Base-by-base conservation (phyloP, 2,888 invertebrate genomes). In the Drosophila anomelani region DNA sequence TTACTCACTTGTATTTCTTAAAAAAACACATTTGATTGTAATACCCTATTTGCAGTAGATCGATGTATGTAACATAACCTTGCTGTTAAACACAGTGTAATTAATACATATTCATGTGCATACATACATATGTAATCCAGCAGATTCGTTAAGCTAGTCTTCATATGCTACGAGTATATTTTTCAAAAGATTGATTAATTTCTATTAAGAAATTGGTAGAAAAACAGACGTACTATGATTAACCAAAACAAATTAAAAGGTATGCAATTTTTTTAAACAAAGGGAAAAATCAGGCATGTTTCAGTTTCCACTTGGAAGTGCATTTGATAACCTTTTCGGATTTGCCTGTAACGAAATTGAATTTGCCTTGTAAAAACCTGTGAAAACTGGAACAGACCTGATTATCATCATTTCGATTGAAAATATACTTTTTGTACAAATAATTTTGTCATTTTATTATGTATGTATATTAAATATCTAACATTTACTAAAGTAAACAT, bases 161-260 rank as follows among this genome's bases (percentile, higher is more conserved):
- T 29, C 29, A n/a, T n/a, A 29, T 29, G 51, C 38, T 61, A 15
- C 34, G 20, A 9, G 15, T n/a, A 4, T 46, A 26, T 15, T 26
- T n/a, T 46, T 46, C 1, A 5, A n/a, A 49, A 49, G n/a, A 32
- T 32, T 4, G 10, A n/a, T n/a, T n/a, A n/a, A n/a, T n/a, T n/a
- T n/a, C n/a, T n/a, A 23, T 46, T 46, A 0, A 5, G 10, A 49
- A 32, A n/a, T 17, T 32, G 4, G 12, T 53, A 63, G 58, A 41
- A 44, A 55, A 46, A 12, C 53, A 69, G 41, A 36, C n/a, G 41
- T 59, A 73, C 72, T 68, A 84, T 59, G 83, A 78, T 78, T 76
- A 76, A 69, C 75, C 47, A 54, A 58, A 69, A 72, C 29, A 43
- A 51, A 29, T 59, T 73, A 32, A 70, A 70, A 84, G 83, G 83